Evolutionary conservation across 2,113 vertebrate species (phyloP).

Genomic region (Symphodus melops): DNA sequence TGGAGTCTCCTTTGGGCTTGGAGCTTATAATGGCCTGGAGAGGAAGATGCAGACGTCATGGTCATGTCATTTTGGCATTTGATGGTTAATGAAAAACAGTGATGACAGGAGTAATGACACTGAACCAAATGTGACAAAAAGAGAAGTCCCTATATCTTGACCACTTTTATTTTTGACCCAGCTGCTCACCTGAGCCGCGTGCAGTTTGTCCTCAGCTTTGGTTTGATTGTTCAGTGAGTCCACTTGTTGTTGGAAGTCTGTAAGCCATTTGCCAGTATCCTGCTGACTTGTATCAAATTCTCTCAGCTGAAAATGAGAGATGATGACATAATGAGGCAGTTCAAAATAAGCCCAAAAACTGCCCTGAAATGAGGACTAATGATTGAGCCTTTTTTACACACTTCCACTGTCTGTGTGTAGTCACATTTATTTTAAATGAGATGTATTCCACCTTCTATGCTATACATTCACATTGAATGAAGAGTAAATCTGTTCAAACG

Average conservation of each 20-base stretch:
- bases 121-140: neutral
- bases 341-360: neutral
- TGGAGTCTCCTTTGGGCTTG: slow-evolving; percentile 68
- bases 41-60: neutral
- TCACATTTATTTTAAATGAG: no score
- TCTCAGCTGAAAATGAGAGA: slow-evolving; percentile 38
- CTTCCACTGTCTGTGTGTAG: no score
- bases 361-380: no score
- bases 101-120: neutral
- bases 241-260: slow-evolving; percentile 54
- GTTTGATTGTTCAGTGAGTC: slow-evolving; percentile 26
- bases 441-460: no score
- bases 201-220: slow-evolving; percentile 59
- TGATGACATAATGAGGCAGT: neutral
- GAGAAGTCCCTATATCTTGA: no score
- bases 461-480: no score
- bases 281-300: slow-evolving; percentile 52
- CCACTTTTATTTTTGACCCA: neutral
- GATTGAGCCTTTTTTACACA: no score
- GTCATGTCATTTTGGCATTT: neutral
- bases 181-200: slow-evolving; percentile 69
- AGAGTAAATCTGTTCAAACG: no score
- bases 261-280: slow-evolving; percentile 57
- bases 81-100: neutral
- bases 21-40: slow-evolving; percentile 61